Conservation (phyloP, 2,888 invertebrate species). For the Philopedon plagiatum region DNA sequence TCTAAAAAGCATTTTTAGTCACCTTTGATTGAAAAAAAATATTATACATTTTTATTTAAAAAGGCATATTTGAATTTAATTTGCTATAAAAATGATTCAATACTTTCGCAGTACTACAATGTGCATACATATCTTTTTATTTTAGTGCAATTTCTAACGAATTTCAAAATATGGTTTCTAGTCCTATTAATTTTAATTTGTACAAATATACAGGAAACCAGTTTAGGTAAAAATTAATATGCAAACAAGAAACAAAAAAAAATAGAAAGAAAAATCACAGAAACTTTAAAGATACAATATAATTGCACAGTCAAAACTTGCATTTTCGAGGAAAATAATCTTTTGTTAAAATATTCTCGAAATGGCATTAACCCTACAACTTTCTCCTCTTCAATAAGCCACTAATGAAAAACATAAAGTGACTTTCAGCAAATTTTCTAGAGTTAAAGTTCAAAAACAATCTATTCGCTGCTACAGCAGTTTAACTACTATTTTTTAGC, state of each 20-base stretch:
- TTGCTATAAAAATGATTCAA: background rate
- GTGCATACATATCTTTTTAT: slow-evolving; percentile 20
- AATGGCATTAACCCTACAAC: too few species aligned
- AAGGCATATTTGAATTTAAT: background rate
- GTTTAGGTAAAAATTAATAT: background rate
- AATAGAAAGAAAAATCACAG: background rate
- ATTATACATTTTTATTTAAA: background rate
- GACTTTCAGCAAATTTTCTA: too few species aligned
- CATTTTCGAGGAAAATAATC: too few species aligned
- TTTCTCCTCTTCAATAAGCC: too few species aligned
- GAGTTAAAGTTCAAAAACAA: too few species aligned
- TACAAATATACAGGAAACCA: slow-evolving; percentile 4
- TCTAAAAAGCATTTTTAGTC: background rate
- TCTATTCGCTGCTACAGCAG: too few species aligned
- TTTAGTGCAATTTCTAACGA: slow-evolving; percentile 13
- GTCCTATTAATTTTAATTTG: background rate
- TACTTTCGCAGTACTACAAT: slow-evolving; percentile 31
- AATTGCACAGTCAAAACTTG: too few species aligned
- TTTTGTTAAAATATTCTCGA: too few species aligned
- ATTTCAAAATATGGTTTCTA: slow-evolving; percentile 26
- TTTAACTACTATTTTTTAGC: too few species aligned
- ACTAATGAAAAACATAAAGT: too few species aligned
- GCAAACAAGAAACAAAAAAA: background rate
- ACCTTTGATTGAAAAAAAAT: background rate
- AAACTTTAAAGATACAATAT: too few species aligned